Conservation (phyloP, 2,797 vertebrate genomes). For the Sebastiscus tertius region DNA sequence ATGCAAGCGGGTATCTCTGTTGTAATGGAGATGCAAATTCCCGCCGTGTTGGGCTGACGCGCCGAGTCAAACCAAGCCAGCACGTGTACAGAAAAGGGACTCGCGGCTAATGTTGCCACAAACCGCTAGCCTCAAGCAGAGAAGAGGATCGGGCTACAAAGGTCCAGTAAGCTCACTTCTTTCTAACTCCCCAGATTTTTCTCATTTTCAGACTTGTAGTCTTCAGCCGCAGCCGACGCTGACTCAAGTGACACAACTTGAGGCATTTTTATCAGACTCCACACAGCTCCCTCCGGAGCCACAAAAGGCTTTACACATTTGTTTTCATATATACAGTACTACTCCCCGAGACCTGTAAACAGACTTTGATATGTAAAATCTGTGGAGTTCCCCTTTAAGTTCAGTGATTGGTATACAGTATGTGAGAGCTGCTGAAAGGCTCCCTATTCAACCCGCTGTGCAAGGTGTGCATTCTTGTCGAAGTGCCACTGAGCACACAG, state of each 20-base stretch:
- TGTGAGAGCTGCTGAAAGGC: background rate
- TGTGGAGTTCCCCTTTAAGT: background rate
- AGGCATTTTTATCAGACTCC: background rate
- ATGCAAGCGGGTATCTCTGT: background rate
- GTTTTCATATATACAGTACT: background rate
- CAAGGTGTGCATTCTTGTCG: conserved; percentile 4
- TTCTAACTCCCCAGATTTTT: background rate
- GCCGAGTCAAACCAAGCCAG: too few relatives aligned
- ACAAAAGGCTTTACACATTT: background rate
- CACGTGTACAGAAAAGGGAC: background rate
- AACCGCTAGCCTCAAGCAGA: background rate
- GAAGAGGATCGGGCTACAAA: background rate
- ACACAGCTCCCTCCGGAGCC: background rate
- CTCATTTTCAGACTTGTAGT: background rate
- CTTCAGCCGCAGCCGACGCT: background rate
- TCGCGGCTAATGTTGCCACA: background rate
- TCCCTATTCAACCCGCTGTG: background rate
- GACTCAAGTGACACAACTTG: background rate
- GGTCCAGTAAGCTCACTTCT: background rate
- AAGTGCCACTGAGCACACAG: conserved; percentile 5
- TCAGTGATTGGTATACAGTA: background rate
- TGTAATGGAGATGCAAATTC: background rate
- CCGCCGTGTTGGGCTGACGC: too few relatives aligned
- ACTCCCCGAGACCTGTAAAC: background rate
- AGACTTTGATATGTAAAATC: background rate